Base-by-base conservation (phyloP, 2,113 vertebrate genomes). In the Irena cyanogastra region DNA sequence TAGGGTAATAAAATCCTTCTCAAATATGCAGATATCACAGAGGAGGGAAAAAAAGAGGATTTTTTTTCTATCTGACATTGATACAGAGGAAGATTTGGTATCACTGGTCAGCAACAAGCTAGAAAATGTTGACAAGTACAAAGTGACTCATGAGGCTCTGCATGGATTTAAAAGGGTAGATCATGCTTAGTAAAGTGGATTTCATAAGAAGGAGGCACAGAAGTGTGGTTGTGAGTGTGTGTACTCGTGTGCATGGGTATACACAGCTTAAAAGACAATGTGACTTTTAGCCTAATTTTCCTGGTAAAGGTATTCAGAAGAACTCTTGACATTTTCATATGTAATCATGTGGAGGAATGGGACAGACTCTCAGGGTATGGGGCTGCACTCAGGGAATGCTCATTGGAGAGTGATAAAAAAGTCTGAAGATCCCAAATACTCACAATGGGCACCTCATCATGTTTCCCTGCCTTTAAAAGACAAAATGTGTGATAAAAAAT, bases 161-260 rank as follows among this genome's bases (percentile, higher is more conserved):
- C 57, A 70, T 78, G 45, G 68, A 72, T 94, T 91, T 94, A 83
- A 90, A 91, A 87, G 74, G 37, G 13, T 52, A 76, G 66, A 44
- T 70, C 71, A 70, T 27, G n/a, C 68, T 47, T 74, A 86, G 56
- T 64, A 75, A 90, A 86, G 80, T 71, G 53, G 39, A 44, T 75
- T 95, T 88, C 3, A 1, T 39, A 70, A 59, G 50, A 47, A 78
- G 57, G 75, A 88, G 64, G 59, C 54, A 49, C 6, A 17, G 64
- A 71, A 66, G 5, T 41, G 27, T 39, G 7, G 39, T 14, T 54
- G 35, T 59, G 37, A 44, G 26, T 59, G 24, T 18, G 18, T 19
- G 24, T 0, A 1, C 15, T 23, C 0, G 0, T 54, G 20, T 59
- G 14, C 6, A 23, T 8, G 5, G 37, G 26, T 14, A 42, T 6